phyloP scores from a whole-genome alignment of 1,140 invertebrate genomes.

The Goniozus legneri region DNA sequence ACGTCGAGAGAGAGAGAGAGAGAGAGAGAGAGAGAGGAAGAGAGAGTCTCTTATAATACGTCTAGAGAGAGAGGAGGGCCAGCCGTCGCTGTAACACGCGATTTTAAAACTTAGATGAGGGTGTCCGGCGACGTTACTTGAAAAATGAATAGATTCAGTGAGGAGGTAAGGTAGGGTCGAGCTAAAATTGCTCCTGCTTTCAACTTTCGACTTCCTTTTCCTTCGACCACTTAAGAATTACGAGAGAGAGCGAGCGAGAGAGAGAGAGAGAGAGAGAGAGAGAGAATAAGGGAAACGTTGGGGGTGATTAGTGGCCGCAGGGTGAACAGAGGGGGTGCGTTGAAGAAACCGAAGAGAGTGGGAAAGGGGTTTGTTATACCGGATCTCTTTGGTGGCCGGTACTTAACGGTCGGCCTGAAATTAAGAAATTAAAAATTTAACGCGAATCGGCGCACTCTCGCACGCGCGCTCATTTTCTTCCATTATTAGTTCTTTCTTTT shows the following conservation, averaged over 20 bases:
- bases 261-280: too few species aligned
- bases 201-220: constrained; percentile 35
- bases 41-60: neutral
- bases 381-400: constrained; percentile 29
- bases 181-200: constrained; percentile 47
- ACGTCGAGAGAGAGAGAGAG: too few species aligned
- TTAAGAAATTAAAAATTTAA: constrained; percentile 52
- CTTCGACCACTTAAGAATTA: constrained; percentile 22
- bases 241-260: too few species aligned
- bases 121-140: constrained; percentile 40
- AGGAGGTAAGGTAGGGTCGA: constrained; percentile 32
- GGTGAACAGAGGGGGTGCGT: too few species aligned
- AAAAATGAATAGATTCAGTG: constrained; percentile 46
- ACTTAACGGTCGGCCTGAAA: constrained; percentile 41
- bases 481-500: too few species aligned
- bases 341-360: constrained; percentile 12
- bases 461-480: too few species aligned
- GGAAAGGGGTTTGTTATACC: neutral
- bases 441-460: constrained; percentile 28
- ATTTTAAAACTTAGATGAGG: constrained; percentile 43
- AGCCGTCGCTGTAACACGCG: constrained; percentile 29
- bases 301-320: too few species aligned
- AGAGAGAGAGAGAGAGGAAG: neutral
- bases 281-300: constrained; percentile 25
- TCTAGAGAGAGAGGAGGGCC: constrained; percentile 10